Conservation (phyloP, 2,888 invertebrate genomes). For the Harmothoe impar region DNA sequence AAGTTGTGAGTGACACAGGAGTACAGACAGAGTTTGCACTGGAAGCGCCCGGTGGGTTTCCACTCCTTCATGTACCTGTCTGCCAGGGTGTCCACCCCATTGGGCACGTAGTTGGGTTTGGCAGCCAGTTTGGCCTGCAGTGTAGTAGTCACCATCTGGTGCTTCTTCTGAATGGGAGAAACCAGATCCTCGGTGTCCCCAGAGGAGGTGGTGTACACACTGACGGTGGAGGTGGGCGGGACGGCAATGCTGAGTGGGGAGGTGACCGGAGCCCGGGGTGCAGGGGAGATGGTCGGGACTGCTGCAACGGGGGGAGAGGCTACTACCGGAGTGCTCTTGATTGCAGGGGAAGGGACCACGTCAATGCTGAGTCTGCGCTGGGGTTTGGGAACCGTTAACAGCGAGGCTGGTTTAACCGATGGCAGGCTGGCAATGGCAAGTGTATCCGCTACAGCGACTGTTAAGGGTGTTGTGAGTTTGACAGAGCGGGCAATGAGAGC, state of each 20-base stretch:
- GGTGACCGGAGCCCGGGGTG: neutral
- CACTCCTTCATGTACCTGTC: conserved; percentile 64
- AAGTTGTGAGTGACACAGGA: conserved; percentile 63
- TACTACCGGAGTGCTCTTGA: neutral
- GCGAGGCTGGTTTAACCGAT: neutral
- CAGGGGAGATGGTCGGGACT: neutral
- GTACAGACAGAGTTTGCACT: conserved; percentile 62
- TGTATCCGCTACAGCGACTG: conserved; percentile 28
- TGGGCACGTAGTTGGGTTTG: neutral
- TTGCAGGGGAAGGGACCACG: neutral
- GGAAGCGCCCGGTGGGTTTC: conserved; percentile 61
- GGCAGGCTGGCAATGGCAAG: conserved; percentile 33
- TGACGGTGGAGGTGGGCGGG: neutral
- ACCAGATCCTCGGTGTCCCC: neutral
- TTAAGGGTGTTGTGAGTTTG: neutral
- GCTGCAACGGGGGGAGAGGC: conserved; percentile 20
- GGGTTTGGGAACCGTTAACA: conserved; percentile 26
- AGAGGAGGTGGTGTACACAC: neutral
- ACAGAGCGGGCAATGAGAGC: neutral
- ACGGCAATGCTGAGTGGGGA: conserved; percentile 1
- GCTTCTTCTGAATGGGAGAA: conserved; percentile 41
- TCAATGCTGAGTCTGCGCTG: neutral
- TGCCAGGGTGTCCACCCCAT: conserved; percentile 54
- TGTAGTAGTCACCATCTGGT: neutral
- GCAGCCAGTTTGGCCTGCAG: conserved; percentile 24